These are phyloP conservation scores for Chaenocephalus aceratus DNA, from an alignment of 2,113 vertebrate species.

Conservation along the genomic window DNA sequence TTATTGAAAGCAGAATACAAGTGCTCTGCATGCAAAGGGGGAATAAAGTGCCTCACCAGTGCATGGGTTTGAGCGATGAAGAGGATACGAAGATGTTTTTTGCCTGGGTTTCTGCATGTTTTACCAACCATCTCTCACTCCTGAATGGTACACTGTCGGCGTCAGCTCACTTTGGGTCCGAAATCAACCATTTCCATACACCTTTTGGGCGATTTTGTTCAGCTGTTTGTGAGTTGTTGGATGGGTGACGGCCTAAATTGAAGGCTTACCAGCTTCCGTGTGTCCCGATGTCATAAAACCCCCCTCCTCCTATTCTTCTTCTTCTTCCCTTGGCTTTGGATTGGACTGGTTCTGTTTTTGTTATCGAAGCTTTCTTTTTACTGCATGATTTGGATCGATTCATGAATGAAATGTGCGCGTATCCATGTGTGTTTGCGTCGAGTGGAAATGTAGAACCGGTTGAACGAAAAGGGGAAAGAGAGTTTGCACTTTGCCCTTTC, in stretches of 20 bases:
- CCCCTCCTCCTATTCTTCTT: neutral
- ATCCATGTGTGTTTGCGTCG: constrained; percentile 42
- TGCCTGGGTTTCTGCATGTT: constrained; percentile 61
- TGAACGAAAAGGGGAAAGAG: constrained; percentile 60
- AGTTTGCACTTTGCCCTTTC: constrained; percentile 66
- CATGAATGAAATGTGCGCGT: constrained; percentile 41
- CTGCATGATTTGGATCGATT: constrained; percentile 63
- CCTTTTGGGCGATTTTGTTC: constrained; percentile 1
- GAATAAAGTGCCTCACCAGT: constrained; percentile 28
- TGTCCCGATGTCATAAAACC: constrained; percentile 20
- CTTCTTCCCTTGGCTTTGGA: constrained; percentile 27
- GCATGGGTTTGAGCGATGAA: constrained; percentile 64
- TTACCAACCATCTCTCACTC: constrained; percentile 41
- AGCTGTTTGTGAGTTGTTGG: neutral
- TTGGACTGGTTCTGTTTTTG: constrained; percentile 39
- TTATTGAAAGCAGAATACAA: neutral
- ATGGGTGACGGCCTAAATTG: constrained; percentile 37
- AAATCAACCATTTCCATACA: constrained; percentile 7
- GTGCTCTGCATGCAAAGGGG: constrained; percentile 57
- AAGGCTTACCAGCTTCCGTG: constrained; percentile 35
- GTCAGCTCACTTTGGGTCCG: constrained; percentile 33
- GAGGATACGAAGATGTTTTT: constrained; percentile 27
- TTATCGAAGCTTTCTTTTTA: constrained; percentile 44
- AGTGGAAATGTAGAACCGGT: constrained; percentile 36
- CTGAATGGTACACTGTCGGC: constrained; percentile 41